A percentile compares a stretch with the other conserved stretches of the same genome.
Conservation (phyloP, 2,797 vertebrate genomes). For the Microctenopoma stevenorrisi region DNA sequence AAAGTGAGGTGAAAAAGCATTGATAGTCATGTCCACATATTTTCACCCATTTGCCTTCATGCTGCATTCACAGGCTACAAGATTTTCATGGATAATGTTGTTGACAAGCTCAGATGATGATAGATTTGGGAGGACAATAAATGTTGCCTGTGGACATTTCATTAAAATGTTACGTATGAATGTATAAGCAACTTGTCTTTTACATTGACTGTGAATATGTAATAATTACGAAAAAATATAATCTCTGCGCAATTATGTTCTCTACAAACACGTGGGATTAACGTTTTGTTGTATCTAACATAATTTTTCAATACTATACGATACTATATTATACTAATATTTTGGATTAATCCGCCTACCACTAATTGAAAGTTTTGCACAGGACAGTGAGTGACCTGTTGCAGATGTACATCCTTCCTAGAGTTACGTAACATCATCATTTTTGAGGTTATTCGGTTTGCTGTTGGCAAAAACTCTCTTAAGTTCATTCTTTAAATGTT, state of each 20-base stretch:
- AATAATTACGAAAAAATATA: too few species aligned
- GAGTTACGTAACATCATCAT: not conserved
- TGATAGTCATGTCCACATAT: slow-evolving; percentile 35
- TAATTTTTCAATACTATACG: too few species aligned
- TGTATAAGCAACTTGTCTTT: too few species aligned
- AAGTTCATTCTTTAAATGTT: not conserved
- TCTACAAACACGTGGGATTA: too few species aligned
- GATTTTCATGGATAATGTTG: slow-evolving; percentile 14
- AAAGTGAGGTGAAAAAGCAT: slow-evolving; percentile 43
- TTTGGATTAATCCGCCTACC: too few species aligned
- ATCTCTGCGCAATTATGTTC: too few species aligned
- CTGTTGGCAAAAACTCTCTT: not conserved
- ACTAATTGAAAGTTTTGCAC: too few species aligned
- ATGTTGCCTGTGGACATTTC: too few species aligned
- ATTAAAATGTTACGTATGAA: too few species aligned
- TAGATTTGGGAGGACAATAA: not conserved
- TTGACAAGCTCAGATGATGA: slow-evolving; percentile 10
- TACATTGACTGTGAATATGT: too few species aligned
- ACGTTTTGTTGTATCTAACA: too few species aligned
- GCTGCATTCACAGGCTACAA: slow-evolving; percentile 12
- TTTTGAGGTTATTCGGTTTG: not conserved
- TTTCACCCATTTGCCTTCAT: slow-evolving; percentile 22
- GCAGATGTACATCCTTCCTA: not conserved
- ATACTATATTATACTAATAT: too few species aligned
- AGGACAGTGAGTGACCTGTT: not conserved